Base-by-base conservation (phyloP, 2,888 invertebrate genomes). In the Biston stratarius region DNA sequence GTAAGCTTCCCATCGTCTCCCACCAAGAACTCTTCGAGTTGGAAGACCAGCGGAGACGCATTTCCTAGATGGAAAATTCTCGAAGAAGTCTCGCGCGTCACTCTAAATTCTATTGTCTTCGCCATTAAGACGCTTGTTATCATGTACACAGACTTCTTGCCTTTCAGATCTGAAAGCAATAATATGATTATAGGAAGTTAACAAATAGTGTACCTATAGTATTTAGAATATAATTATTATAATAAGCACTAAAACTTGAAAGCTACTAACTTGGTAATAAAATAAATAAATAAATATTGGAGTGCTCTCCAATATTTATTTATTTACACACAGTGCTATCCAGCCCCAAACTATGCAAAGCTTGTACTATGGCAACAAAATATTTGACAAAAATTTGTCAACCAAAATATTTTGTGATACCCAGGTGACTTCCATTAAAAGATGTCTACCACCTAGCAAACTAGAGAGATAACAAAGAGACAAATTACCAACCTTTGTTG, bases 41-140 rank as follows among this genome's bases (percentile, higher is more conserved):
- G 90, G 77, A 94, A 94, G 36, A 94, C 94, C 14, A 94, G 84
- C 0, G 94, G 94, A 45, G 94, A 93, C 3, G 89, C 86, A 67
- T 87, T 94, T 0, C 94, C 94, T n/a, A 94, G 86, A 63, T 94
- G 94, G 86, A 94, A 94, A 69, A 94, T 94, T 57, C 94, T 85
- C 0, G 94, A 94, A 0, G 94, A 94, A 0, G 93, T 91, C 12
- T 86, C 90, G 11, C 86, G 85, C 0, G 90, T 94, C 48, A 94
- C 94, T 78, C 94, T 82, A 78, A 94, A 94, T 77, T 94, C 94
- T 48, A 94, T 94, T 0, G 94, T 94, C 75, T 94, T 94, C 0
- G 94, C 94, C 89, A 93, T 89, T 45, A 94, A 83, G 12, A 94
- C 94, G 72, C 85, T 87, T 34, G 94, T 94, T 73, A 94, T 92